Percentiles rank a stretch among this genome's conserved stretches.
These are phyloP conservation scores for Alexandromys fortis DNA, from an alignment of 2,113 vertebrate species.

Conservation along the genomic window DNA sequence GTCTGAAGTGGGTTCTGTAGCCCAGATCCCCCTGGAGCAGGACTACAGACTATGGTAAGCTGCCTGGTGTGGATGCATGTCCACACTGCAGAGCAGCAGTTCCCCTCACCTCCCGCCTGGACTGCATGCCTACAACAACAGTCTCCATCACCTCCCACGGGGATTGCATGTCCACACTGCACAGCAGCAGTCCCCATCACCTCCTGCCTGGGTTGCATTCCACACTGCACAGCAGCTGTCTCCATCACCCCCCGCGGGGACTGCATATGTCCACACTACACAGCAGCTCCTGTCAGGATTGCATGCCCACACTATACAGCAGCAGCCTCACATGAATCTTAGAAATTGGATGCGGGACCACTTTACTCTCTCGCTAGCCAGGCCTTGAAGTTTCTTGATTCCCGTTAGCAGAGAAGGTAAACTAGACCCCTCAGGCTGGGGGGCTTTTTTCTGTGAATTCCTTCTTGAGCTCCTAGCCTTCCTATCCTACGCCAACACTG, in stretches of 20 bases:
- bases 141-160: rapidly evolving
- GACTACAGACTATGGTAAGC: not conserved
- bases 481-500: not conserved
- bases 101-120: not conserved
- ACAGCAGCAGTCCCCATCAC: not conserved
- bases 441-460: not conserved
- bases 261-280: too few relatives aligned
- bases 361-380: not conserved
- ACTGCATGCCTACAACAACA: too few relatives aligned
- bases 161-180: too few relatives aligned
- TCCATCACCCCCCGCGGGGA: not conserved
- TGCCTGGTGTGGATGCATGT: not conserved
- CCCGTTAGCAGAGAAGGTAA: not conserved
- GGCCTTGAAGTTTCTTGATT: not conserved
- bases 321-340: not conserved
- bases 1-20: not conserved
- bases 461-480: not conserved
- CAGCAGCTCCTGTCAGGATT: not conserved
- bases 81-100: not conserved
- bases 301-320: not conserved
- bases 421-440: not conserved
- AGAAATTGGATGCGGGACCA: not conserved
- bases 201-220: rapidly evolving
- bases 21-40: not conserved
- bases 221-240: not conserved